Evolutionary conservation across 2,113 vertebrate species (phyloP), one percentile per base, ranked within the genome.

Genomic region (Chunga burmeisteri): DNA sequence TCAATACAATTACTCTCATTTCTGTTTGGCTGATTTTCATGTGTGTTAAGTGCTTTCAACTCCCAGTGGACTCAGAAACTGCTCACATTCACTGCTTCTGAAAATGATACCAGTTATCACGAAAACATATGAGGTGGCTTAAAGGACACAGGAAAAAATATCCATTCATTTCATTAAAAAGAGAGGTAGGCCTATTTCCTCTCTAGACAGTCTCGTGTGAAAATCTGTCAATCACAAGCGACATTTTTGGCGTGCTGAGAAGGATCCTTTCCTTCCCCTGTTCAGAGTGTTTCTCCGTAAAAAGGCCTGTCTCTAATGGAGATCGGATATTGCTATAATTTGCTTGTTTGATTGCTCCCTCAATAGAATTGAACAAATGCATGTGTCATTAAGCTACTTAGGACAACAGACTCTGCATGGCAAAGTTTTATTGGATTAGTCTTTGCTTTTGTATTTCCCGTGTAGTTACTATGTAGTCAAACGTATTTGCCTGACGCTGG

Each of bases 1-100:
- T 96, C 71, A 20, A 32, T 86, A 67, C 67, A 92, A 93, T 95
- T 93, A 94, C 53, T 91, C 46, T 55, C 72, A 86, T 71, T 96
- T 95, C 82, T 86, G 11, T 86, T 80, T 82, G 91, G 81, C 74
- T 90, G 84, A 82, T 91, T 94, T 95, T 95, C 74, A 34, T 32
- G 71, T 56, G 58, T 40, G 17, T 87, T 90, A 84, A 94, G 83
- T 92, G 79, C 78, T 85, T 87, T 84, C n/a, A 62, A 4, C 32
- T 94, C 83, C 52, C 65, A 13, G 40, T 46, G 22, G 50, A 40
- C 53, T 87, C 66, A 58, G 50, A 47, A 77, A 53, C 46, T 81
- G 46, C 56, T 73, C 62, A 44, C 22, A n/a, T 42, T 23, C 62
- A 27, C 22, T 53, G 55, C 73, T 87, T 91, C 88, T 36, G 66